These are phyloP conservation scores for Clarias batrachus DNA, from an alignment of 2,113 vertebrate genomes.

Conservation along the genomic window DNA sequence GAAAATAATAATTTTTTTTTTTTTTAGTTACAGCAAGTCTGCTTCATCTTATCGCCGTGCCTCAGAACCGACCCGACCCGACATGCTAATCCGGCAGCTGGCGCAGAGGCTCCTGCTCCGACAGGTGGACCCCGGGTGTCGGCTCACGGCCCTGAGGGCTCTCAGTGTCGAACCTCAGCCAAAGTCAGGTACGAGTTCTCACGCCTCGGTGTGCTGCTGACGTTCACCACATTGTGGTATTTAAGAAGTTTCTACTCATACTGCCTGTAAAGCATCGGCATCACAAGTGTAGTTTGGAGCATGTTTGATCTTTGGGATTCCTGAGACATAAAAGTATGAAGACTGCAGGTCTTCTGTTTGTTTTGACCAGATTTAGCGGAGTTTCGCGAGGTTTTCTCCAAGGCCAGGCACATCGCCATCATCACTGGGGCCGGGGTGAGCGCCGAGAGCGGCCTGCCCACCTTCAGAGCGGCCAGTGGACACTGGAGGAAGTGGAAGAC, in stretches of 20 bases:
- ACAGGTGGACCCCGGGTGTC: neutral
- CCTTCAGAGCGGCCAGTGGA: conserved; percentile 86
- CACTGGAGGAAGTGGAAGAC: conserved; percentile 94
- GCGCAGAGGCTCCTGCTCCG: neutral
- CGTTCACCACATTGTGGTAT: neutral
- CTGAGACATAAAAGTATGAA: neutral
- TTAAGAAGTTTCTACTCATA: neutral
- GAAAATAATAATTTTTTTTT: neutral
- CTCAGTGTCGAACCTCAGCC: conserved; percentile 5
- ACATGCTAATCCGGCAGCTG: conserved; percentile 32
- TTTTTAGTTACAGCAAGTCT: neutral
- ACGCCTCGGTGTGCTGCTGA: neutral
- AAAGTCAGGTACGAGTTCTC: conserved; percentile 12
- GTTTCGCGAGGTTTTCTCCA: conserved; percentile 86
- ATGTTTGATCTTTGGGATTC: neutral
- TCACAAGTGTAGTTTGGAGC: neutral
- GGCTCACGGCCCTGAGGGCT: neutral
- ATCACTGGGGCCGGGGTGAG: conserved; percentile 92
- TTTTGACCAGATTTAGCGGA: conserved; percentile 78
- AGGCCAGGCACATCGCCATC: conserved; percentile 87
- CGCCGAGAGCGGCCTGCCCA: conserved; percentile 88
- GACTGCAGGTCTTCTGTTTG: neutral
- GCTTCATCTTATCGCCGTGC: neutral
- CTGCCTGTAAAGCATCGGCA: neutral
- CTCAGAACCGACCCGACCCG: neutral